A percentile compares a stretch with the other conserved stretches of the same genome.
These are phyloP conservation scores for Villa cingulata DNA, from an alignment of 2,888 invertebrate genomes.

Conservation along the genomic window DNA sequence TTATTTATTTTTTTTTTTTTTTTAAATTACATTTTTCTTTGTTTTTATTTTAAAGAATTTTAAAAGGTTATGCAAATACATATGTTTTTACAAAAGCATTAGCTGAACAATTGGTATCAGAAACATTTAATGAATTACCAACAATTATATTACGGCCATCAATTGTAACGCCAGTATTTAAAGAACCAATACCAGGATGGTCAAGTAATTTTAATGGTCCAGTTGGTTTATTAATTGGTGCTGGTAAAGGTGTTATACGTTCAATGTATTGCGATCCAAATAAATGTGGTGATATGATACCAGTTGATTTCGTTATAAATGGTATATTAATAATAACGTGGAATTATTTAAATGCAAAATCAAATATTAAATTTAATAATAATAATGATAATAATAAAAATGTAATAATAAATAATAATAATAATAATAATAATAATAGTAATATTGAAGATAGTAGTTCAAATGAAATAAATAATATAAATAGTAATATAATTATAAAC, in stretches of 20 bases:
- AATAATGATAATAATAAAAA: background rate
- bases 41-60: conserved; percentile 37
- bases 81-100: conserved; percentile 91
- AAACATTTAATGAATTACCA: conserved; percentile 63
- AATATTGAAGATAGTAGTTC: too few species aligned
- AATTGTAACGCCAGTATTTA: conserved; percentile 79
- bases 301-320: conserved; percentile 73
- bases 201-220: conserved; percentile 93
- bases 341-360: conserved; percentile 45
- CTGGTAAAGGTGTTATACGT: conserved; percentile 79
- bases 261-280: conserved; percentile 72
- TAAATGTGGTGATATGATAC: conserved; percentile 65
- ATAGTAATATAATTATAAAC: too few species aligned
- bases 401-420: too few species aligned
- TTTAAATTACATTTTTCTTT: background rate
- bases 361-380: conserved; percentile 23
- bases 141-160: conserved; percentile 73
- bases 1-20: too few species aligned
- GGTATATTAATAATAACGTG: conserved; percentile 52
- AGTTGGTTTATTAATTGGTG: conserved; percentile 62
- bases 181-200: conserved; percentile 76
- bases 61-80: conserved; percentile 73
- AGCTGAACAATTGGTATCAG: conserved; percentile 69
- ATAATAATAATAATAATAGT: too few species aligned
- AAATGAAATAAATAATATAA: too few species aligned